A percentile compares a stretch with the other conserved stretches of the same genome.
These are phyloP conservation scores for Eulacestoma nigropectus DNA, from an alignment of 2,113 vertebrate genomes.

Conservation along the genomic window DNA sequence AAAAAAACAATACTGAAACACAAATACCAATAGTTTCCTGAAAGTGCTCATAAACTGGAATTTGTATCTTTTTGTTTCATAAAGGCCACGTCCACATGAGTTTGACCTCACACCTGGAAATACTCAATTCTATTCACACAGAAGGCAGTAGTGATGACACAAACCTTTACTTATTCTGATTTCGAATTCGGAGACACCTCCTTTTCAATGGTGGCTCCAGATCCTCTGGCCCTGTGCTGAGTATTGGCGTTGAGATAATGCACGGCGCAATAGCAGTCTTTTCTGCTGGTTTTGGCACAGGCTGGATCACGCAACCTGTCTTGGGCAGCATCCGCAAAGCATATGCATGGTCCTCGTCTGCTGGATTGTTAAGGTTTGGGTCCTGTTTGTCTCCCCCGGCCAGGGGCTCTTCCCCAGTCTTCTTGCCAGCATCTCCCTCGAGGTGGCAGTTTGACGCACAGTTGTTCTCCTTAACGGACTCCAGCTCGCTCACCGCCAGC, in stretches of 20 bases:
- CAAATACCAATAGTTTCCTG: background rate
- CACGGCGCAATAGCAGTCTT: conserved; percentile 91
- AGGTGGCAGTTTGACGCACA: conserved; percentile 80
- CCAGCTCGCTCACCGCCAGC: conserved; percentile 83
- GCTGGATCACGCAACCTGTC: conserved; percentile 96
- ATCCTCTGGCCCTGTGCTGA: conserved; percentile 87
- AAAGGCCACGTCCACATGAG: background rate
- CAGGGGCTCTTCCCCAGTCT: conserved; percentile 80
- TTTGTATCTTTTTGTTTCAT: background rate
- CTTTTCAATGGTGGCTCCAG: conserved; percentile 96
- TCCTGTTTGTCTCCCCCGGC: conserved; percentile 84
- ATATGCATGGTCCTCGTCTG: conserved; percentile 94
- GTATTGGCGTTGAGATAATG: conserved; percentile 86
- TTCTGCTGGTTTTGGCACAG: conserved; percentile 94
- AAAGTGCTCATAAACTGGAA: background rate
- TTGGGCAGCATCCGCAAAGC: conserved; percentile 92
- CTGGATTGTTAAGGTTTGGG: conserved; percentile 83
- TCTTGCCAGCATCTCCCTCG: conserved; percentile 84
- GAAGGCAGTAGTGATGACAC: conserved; percentile 70
- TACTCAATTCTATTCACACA: conserved; percentile 43
- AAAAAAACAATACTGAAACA: conserved; percentile 26
- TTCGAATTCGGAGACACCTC: conserved; percentile 99
- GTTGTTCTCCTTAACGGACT: conserved; percentile 98
- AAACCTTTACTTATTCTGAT: conserved; percentile 99
- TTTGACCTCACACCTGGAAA: conserved; percentile 28